phyloP scores from a whole-genome alignment of 1,140 invertebrate species.

The Drosophila jambulina region DNA sequence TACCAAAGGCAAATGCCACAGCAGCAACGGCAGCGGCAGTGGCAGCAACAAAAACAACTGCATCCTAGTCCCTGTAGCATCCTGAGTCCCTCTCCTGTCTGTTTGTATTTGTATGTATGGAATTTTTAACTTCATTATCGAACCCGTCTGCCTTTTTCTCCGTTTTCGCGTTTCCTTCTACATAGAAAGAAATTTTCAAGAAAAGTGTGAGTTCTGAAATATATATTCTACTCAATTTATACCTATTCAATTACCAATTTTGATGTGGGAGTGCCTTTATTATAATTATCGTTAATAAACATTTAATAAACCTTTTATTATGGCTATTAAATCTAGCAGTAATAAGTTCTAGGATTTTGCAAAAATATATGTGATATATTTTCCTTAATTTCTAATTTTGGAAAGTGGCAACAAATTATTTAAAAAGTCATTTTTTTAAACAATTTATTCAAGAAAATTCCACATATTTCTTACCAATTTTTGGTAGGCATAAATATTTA shows the following conservation, averaged over 20 bases:
- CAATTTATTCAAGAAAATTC: neutral
- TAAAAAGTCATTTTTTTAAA: neutral
- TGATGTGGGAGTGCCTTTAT: no score
- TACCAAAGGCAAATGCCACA: conserved; percentile 81
- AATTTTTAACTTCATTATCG: conserved; percentile 83
- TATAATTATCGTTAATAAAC: no score
- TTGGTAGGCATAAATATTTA: no score
- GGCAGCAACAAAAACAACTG: conserved; percentile 55
- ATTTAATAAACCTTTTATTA: no score
- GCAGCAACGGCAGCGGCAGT: conserved; percentile 34
- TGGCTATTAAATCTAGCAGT: no score
- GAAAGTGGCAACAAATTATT: no score
- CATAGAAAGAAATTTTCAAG: neutral
- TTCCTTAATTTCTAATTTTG: neutral
- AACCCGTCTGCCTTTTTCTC: conserved; percentile 60
- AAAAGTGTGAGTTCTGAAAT: neutral
- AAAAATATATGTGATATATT: no score
- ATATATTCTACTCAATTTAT: neutral
- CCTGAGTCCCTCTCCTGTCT: conserved; percentile 19
- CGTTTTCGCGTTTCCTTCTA: conserved; percentile 39
- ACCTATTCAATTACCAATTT: no score
- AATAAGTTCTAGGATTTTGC: no score
- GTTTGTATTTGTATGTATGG: conserved; percentile 80
- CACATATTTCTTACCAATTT: neutral
- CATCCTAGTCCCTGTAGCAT: conserved; percentile 38